A percentile compares a stretch with the other conserved stretches of the same genome.
These are phyloP conservation scores for Cephus nigrinus DNA, from an alignment of 2,888 invertebrate species.

Conservation along the genomic window DNA sequence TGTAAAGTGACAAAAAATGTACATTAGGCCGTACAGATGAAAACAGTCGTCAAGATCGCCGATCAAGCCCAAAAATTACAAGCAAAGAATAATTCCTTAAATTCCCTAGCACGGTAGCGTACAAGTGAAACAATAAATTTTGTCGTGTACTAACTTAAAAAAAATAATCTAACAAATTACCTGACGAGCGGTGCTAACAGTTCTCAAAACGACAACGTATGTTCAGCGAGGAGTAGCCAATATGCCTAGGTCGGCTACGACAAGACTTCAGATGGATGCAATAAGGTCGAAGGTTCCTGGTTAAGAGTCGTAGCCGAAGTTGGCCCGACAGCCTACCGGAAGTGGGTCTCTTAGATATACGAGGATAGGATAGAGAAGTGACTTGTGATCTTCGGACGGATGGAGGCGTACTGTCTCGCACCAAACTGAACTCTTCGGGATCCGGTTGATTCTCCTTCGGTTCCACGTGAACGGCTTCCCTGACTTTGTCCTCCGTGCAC, in stretches of 20 bases:
- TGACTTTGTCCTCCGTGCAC: background rate
- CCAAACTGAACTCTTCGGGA: background rate
- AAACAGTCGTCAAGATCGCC: too few species aligned
- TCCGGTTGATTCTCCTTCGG: background rate
- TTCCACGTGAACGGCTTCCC: background rate
- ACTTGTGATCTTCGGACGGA: background rate
- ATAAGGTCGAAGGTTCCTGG: background rate
- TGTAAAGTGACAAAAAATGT: constrained; percentile 22
- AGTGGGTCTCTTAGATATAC: background rate
- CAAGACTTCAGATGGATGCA: background rate
- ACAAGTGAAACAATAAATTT: too few species aligned
- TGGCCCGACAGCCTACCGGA: background rate
- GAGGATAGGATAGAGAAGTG: background rate
- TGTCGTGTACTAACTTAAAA: too few species aligned
- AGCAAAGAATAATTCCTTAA: background rate
- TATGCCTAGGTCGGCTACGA: background rate
- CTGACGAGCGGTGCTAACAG: constrained; percentile 66
- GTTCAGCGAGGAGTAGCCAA: constrained; percentile 20
- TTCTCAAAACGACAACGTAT: constrained; percentile 61
- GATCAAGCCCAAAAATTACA: background rate
- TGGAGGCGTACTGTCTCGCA: background rate
- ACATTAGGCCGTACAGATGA: too few species aligned
- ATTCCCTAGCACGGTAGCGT: too few species aligned
- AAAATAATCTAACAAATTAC: constrained; percentile 27
- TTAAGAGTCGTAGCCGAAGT: background rate